Evolutionary conservation across 1,140 invertebrate genomes (phyloP).

Genomic region (Papilio machaon): DNA sequence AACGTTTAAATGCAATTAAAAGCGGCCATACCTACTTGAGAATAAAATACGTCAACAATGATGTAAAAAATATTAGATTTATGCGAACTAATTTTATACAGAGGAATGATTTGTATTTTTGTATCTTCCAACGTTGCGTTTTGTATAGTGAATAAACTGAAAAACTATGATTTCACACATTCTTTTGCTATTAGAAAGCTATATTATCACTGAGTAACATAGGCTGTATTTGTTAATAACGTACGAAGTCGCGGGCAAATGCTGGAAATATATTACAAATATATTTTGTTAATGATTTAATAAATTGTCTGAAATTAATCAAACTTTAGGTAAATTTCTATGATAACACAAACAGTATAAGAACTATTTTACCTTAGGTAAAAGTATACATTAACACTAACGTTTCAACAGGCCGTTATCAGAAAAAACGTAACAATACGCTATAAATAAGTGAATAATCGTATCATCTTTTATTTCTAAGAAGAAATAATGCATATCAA

Average conservation of each 20-base stretch:
- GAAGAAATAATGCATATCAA: conserved; percentile 42
- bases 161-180: too few species aligned
- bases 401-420: neutral
- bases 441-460: conserved; percentile 35
- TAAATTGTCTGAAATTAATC: neutral
- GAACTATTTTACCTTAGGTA: too few species aligned
- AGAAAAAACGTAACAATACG: conserved; percentile 16
- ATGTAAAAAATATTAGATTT: too few species aligned
- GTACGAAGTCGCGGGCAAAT: too few species aligned
- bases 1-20: conserved; percentile 1
- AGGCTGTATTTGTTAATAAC: too few species aligned
- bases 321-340: neutral
- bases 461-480: conserved; percentile 35
- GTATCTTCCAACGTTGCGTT: too few species aligned
- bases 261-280: neutral
- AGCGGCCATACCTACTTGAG: neutral
- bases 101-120: too few species aligned
- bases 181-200: too few species aligned
- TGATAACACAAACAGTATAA: too few species aligned
- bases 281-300: neutral
- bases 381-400: neutral
- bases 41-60: neutral
- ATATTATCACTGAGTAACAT: too few species aligned
- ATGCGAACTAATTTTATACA: too few species aligned
- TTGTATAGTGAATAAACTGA: too few species aligned